Evolutionary conservation across 2,888 invertebrate genomes (phyloP), one percentile per base, ranked within the genome.

Genomic region (Polydrusus cervinus): DNA sequence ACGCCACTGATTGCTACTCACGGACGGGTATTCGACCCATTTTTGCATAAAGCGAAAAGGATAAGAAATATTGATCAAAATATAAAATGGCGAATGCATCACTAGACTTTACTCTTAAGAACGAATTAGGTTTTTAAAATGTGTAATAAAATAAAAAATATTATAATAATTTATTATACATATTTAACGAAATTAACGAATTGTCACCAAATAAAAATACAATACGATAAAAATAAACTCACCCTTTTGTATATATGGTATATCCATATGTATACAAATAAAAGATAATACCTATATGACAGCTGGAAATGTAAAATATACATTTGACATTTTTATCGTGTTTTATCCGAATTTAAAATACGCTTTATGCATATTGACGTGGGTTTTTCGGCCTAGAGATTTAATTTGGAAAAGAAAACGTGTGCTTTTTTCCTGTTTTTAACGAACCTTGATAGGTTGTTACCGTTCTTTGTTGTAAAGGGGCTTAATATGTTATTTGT

Each of bases 241-340:
- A n/a, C 43, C 43, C 43, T 43, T 40, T 43, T 43, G 43, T 43
- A 8, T 8, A 16, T n/a, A 45, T 16, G 16, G 8, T n/a, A 47
- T 47, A 5, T 16, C 5, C n/a, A 47, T 16, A 47, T 16, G 16
- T 47, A 16, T 16, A 47, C 47, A 47, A 47, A 14, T 16, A n/a
- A 47, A 43, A 16, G 47, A 47, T 47, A 47, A 47, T 61, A 38
- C 38, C 38, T 47, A 34, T 20, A n/a, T 34, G 53, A 53, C 53
- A 53, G 30, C 1, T 25, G 53, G n/a, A 53, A 53, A 53, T 53
- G 25, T 53, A 53, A 53, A 53, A 53, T n/a, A 30, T 53, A 51
- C 53, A n/a, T n/a, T 30, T 2, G 53, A 53, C 30, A 53, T 53
- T 34, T 34, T 34, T 34, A 34, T 34, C 30, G 30, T 53, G n/a